Conservation (phyloP, 2,113 vertebrate genomes). For the Sinocyclocheilus maitianheensis region DNA sequence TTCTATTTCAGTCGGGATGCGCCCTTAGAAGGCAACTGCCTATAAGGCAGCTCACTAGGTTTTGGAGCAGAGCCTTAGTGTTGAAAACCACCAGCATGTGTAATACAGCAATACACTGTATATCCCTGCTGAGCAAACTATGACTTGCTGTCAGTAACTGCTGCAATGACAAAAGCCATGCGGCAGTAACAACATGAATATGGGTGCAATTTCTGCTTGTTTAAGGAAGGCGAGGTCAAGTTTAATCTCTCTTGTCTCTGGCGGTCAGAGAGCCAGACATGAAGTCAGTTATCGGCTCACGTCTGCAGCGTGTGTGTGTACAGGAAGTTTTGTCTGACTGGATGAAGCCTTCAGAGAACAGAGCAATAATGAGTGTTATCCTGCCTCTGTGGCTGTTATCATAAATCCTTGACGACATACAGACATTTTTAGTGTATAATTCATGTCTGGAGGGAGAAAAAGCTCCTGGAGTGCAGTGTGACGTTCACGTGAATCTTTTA, state of each 20-base stretch:
- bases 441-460: neutral
- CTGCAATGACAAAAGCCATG: neutral
- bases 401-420: conserved; percentile 2
- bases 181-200: neutral
- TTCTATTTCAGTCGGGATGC: neutral
- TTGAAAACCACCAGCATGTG: neutral
- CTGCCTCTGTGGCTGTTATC: neutral
- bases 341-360: neutral
- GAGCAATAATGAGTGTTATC: conserved; percentile 23
- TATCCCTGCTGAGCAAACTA: neutral
- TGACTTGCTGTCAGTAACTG: neutral
- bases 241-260: conserved; percentile 37
- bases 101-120: neutral
- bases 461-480: neutral
- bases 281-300: conserved; percentile 32
- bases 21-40: neutral
- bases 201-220: neutral
- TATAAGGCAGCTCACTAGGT: neutral
- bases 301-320: conserved; percentile 23
- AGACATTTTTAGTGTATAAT: conserved; percentile 8
- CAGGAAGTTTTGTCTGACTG: conserved; percentile 31
- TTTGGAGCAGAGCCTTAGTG: neutral
- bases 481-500: conserved; percentile 3
- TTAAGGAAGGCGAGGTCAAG: neutral
- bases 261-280: neutral